Percentiles rank a stretch among this genome's conserved stretches.
phyloP scores from a whole-genome alignment of 2,113 vertebrate genomes.

The Telmatochromis sp. region DNA sequence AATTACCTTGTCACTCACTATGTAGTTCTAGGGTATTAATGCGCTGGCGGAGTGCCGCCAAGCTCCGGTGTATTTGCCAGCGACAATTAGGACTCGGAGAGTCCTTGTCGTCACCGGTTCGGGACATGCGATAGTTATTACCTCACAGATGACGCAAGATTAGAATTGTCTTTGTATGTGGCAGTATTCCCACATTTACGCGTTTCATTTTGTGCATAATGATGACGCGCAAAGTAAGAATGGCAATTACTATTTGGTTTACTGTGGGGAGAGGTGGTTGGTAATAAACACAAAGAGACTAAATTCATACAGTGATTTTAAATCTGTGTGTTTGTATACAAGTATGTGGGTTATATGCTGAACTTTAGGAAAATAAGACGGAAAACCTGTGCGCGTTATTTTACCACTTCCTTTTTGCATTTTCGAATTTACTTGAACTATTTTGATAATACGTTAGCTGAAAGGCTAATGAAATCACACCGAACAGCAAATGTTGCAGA shows the following conservation, averaged over 20 bases:
- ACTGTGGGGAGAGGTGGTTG: not conserved
- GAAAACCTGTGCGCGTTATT: not conserved
- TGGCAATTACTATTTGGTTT: not conserved
- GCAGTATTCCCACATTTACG: not conserved
- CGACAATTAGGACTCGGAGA: not conserved
- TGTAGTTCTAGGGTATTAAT: conserved; percentile 1
- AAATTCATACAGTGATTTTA: not conserved
- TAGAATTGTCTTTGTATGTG: not conserved
- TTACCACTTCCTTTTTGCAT: not conserved
- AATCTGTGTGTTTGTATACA: not conserved
- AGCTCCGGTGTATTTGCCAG: not conserved
- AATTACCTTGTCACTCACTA: conserved; percentile 53
- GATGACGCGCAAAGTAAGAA: not conserved
- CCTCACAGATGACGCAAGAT: not conserved
- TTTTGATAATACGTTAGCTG: not conserved
- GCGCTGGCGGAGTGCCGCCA: not conserved
- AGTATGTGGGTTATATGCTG: not conserved
- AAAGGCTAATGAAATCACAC: not conserved
- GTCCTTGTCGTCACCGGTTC: not conserved
- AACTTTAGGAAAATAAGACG: not conserved
- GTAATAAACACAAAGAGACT: not conserved
- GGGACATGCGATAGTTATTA: not conserved
- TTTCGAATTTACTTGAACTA: not conserved
- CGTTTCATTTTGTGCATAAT: not conserved
- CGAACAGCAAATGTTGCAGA: not conserved